Conservation (phyloP, 2,888 invertebrate genomes). For the Calameuta idolon region DNA sequence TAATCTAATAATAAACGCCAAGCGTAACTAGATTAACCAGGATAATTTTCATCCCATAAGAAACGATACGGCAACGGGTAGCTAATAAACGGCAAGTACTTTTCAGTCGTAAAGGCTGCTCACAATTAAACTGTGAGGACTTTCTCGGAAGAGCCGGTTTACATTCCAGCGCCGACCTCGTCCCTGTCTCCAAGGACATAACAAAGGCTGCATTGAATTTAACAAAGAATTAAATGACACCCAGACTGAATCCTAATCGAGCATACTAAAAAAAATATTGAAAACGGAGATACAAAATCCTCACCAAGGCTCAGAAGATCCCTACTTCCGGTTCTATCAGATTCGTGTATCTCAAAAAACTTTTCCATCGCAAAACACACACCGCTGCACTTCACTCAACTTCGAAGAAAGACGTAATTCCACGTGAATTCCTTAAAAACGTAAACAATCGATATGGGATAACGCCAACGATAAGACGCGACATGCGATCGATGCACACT, state of each 20-base stretch:
- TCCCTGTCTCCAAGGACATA: neutral
- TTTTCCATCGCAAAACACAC: neutral
- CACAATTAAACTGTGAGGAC: neutral
- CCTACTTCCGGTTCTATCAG: neutral
- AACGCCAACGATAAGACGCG: neutral
- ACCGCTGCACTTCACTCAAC: neutral
- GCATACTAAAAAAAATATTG: neutral
- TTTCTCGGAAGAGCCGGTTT: neutral
- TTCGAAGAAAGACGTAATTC: too few species aligned
- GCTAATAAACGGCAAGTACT: neutral
- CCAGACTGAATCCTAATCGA: neutral
- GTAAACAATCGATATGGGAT: neutral
- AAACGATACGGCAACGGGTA: neutral
- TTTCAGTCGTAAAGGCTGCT: neutral
- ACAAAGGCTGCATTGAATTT: neutral
- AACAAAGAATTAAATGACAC: neutral
- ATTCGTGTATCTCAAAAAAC: neutral
- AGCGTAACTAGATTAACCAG: neutral
- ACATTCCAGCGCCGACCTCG: neutral
- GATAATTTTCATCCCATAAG: neutral
- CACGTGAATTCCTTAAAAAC: too few species aligned
- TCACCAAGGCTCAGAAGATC: neutral
- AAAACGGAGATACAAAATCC: neutral
- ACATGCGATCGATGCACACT: neutral
- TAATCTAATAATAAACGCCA: neutral